Evolutionary conservation across 1,140 invertebrate genomes (phyloP).

Genomic region (Galleria mellonella): DNA sequence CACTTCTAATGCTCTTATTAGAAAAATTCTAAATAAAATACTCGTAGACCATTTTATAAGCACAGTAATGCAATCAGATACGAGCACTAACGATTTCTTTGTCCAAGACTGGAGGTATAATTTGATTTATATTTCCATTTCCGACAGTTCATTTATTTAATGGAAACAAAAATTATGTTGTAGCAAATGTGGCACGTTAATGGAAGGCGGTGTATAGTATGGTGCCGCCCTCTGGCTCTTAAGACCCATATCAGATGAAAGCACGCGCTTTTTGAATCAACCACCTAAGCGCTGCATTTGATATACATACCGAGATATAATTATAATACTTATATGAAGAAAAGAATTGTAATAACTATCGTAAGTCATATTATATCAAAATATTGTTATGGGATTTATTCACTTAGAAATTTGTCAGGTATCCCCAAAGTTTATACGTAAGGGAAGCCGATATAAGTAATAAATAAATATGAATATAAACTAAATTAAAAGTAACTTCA

Average conservation of each 20-base stretch:
- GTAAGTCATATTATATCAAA: no score
- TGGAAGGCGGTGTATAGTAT: conserved; percentile 19
- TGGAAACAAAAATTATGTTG: conserved; percentile 45
- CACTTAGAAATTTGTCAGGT: no score
- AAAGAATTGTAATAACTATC: no score
- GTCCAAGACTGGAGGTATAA: conserved; percentile 22
- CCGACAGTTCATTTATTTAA: conserved; percentile 38
- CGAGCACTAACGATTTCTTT: conserved; percentile 15
- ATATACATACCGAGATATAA: no score
- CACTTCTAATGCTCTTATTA: no score
- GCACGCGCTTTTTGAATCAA: conserved; percentile 43
- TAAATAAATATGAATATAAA: no score
- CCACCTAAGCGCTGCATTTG: no score
- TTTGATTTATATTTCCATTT: conserved; percentile 43
- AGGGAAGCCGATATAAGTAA: no score
- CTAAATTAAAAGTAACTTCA: no score
- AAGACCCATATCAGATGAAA: conserved; percentile 29
- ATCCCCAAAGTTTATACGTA: no score
- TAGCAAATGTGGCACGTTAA: conserved; percentile 29
- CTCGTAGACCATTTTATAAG: conserved; percentile 11
- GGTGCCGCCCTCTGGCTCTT: conserved; percentile 21
- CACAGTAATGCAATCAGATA: conserved; percentile 13
- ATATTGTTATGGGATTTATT: no score
- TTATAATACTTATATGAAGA: no score
- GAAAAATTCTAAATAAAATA: conserved; percentile 2